These are phyloP conservation scores for Diuraphis noxia DNA, from an alignment of 1,140 invertebrate species.

Conservation along the genomic window DNA sequence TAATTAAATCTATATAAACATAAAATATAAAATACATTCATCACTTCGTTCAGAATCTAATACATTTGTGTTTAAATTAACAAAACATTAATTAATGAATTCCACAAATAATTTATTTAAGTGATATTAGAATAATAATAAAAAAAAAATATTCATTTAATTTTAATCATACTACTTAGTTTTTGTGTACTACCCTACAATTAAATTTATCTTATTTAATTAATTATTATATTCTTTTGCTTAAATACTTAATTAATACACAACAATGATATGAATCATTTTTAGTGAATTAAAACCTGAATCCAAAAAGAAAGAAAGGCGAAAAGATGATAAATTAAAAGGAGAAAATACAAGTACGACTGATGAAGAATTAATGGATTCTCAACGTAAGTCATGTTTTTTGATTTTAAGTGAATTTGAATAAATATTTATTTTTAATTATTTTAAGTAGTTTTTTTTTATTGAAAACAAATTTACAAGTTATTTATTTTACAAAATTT, in stretches of 20 bases:
- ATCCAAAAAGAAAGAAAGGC: conserved; percentile 58
- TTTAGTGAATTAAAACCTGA: conserved; percentile 58
- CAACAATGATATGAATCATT: neutral
- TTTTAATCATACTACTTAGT: neutral
- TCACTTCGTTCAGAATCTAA: no score
- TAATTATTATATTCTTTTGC: neutral
- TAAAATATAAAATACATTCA: conserved; percentile 5
- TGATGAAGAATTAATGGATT: conserved; percentile 57
- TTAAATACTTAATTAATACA: conserved; percentile 3
- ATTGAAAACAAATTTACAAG: neutral
- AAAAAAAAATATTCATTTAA: neutral
- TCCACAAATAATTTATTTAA: neutral
- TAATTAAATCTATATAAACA: neutral
- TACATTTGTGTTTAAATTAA: no score
- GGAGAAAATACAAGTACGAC: conserved; percentile 57
- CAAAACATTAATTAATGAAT: neutral
- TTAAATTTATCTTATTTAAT: neutral
- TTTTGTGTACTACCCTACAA: neutral
- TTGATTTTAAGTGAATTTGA: neutral
- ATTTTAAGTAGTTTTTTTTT: neutral
- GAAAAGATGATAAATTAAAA: conserved; percentile 59
- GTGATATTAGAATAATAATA: neutral
- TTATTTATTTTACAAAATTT: conserved; percentile 61
- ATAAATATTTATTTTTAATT: neutral
- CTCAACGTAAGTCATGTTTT: conserved; percentile 55